phyloP scores from a whole-genome alignment of 2,113 vertebrate species.

The Oostethus manadensis region DNA sequence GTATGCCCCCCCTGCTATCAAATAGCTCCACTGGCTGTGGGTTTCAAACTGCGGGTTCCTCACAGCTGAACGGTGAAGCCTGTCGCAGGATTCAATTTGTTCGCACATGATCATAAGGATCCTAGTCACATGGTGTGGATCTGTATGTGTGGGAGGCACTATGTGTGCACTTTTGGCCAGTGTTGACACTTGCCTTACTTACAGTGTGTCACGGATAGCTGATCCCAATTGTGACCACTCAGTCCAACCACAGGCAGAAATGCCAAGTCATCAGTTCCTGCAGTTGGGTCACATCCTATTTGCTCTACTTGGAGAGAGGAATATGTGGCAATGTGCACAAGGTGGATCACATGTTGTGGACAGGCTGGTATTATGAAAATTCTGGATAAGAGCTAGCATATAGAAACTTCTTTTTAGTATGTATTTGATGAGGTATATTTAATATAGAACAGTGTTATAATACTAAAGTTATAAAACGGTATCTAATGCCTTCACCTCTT shows the following conservation, averaged over 20 bases:
- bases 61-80: neutral
- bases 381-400: too few relatives aligned
- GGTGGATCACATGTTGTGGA: neutral
- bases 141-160: neutral
- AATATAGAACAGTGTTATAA: too few relatives aligned
- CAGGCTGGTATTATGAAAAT: too few relatives aligned
- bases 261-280: slow-evolving; percentile 53
- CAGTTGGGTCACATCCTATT: slow-evolving; percentile 34
- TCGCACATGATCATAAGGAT: neutral
- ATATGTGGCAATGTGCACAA: slow-evolving; percentile 7
- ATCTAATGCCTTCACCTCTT: too few relatives aligned
- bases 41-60: neutral
- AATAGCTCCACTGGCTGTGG: too few relatives aligned
- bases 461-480: too few relatives aligned
- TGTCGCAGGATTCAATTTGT: neutral
- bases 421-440: too few relatives aligned
- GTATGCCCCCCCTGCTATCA: too few relatives aligned
- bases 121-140: slow-evolving; percentile 7
- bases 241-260: slow-evolving; percentile 45
- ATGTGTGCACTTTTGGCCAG: slow-evolving; percentile 6
- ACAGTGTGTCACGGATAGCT: slow-evolving; percentile 32
- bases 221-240: slow-evolving; percentile 36
- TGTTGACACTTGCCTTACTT: slow-evolving; percentile 27
- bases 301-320: slow-evolving; percentile 4
- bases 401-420: too few relatives aligned